Evolutionary conservation across 2,888 invertebrate genomes (phyloP).

Genomic region (Sericinus montela): DNA sequence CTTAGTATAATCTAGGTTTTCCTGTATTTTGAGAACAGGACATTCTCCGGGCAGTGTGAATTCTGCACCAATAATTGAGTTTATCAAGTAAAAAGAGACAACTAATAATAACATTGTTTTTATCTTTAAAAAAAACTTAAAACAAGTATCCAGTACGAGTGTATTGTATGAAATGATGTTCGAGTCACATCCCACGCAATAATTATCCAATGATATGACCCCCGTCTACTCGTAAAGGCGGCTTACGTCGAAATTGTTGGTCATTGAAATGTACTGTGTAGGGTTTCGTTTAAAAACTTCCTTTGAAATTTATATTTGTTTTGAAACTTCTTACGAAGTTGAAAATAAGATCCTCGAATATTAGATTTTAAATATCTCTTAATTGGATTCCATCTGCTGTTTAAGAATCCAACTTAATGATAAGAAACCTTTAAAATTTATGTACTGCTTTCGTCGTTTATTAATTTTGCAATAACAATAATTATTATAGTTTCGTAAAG

Average conservation of each 20-base stretch:
- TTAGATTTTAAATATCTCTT: too few species aligned
- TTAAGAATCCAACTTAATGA: too few species aligned
- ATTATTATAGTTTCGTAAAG: too few species aligned
- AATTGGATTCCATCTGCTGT: too few species aligned
- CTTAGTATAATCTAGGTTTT: conserved; percentile 61
- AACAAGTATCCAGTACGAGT: conserved; percentile 34
- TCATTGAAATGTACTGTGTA: conserved; percentile 30
- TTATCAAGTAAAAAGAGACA: conserved; percentile 34
- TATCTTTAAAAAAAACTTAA: conserved; percentile 16
- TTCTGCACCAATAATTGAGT: conserved; percentile 40
- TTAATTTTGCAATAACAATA: too few species aligned
- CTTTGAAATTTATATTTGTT: not conserved
- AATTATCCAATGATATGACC: conserved; percentile 65
- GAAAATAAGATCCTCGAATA: too few species aligned
- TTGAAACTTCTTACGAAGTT: not conserved
- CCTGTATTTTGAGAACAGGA: conserved; percentile 57
- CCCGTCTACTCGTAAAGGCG: conserved; percentile 39
- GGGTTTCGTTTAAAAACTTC: conserved; percentile 24
- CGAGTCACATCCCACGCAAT: conserved; percentile 46
- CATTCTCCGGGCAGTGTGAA: conserved; percentile 61
- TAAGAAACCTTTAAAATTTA: too few species aligned
- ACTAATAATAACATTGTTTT: conserved; percentile 42
- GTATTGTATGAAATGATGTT: conserved; percentile 41
- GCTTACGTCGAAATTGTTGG: conserved; percentile 40
- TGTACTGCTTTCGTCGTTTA: too few species aligned